Evolutionary conservation across 2,797 vertebrate genomes (phyloP).

Genomic region (Leucoraja ocellata): DNA sequence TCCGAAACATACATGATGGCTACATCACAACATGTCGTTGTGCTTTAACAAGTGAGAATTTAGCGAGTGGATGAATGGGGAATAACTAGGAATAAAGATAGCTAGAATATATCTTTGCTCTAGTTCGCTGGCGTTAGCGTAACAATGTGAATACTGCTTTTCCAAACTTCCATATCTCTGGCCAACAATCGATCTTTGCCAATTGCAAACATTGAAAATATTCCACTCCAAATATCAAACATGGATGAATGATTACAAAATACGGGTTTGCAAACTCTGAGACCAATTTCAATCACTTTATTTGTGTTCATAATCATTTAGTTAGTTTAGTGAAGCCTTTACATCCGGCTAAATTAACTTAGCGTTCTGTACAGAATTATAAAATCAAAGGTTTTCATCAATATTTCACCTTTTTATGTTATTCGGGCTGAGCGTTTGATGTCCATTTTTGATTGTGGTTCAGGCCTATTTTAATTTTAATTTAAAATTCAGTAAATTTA

Average conservation of each 20-base stretch:
- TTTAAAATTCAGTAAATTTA: neutral
- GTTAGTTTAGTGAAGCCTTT: slow-evolving; percentile 69
- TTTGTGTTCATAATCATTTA: slow-evolving; percentile 66
- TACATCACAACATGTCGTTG: slow-evolving; percentile 41
- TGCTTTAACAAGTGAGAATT: slow-evolving; percentile 31
- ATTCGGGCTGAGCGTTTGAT: neutral
- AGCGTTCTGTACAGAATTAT: slow-evolving; percentile 58
- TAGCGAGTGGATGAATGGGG: neutral
- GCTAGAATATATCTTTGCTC: neutral
- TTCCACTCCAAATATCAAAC: neutral
- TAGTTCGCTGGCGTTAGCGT: neutral
- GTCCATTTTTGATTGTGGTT: neutral
- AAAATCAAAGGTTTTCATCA: slow-evolving; percentile 67
- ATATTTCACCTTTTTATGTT: neutral
- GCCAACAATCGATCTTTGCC: neutral
- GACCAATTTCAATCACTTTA: slow-evolving; percentile 45
- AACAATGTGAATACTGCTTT: neutral
- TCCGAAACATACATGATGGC: neutral
- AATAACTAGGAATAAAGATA: neutral
- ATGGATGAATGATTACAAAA: neutral
- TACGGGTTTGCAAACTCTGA: neutral
- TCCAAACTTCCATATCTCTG: neutral
- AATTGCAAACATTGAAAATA: neutral
- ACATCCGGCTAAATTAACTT: slow-evolving; percentile 68
- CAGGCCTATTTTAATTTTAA: neutral